These are phyloP conservation scores for Campopleginae sp. DNA, from an alignment of 2,888 invertebrate species.

Conservation along the genomic window DNA sequence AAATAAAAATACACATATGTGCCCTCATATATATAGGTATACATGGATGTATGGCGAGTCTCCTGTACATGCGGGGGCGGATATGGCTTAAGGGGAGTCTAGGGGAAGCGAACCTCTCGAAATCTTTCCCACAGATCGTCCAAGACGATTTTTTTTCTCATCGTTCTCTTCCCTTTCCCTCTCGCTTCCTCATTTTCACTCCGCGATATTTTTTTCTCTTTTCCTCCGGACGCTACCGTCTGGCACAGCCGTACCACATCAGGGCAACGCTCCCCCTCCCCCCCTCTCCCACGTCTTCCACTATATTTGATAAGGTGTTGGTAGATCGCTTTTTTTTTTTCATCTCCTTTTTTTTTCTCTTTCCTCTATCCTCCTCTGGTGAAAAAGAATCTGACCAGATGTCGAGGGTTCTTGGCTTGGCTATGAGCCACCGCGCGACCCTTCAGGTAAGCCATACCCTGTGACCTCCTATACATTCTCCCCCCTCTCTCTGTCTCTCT, in stretches of 20 bases:
- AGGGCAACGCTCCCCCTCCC: conserved; percentile 41
- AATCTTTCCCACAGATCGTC: conserved; percentile 69
- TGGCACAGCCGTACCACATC: conserved; percentile 62
- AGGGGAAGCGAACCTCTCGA: conserved; percentile 66
- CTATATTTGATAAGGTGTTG: conserved; percentile 78
- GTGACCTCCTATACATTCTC: conserved; percentile 29
- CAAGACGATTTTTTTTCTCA: conserved; percentile 63
- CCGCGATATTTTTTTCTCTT: conserved; percentile 15
- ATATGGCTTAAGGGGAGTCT: conserved; percentile 60
- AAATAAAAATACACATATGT: conserved; percentile 54
- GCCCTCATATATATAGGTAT: neutral
- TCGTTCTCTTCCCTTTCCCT: conserved; percentile 45
- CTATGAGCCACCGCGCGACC: conserved; percentile 55
- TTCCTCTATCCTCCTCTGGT: conserved; percentile 68
- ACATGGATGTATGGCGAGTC: conserved; percentile 14
- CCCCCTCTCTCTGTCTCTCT: neutral
- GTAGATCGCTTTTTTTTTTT: conserved; percentile 67
- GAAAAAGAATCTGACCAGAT: conserved; percentile 84
- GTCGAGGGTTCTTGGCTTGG: conserved; percentile 71
- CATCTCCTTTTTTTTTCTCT: conserved; percentile 22
- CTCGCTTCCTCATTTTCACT: conserved; percentile 30
- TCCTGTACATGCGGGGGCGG: conserved; percentile 59
- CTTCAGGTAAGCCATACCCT: conserved; percentile 65
- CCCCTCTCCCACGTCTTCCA: conserved; percentile 47
- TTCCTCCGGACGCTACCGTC: conserved; percentile 58